Evolutionary conservation across 2,797 vertebrate species (phyloP), one percentile per base, ranked within the genome.

Genomic region (Mallotus villosus): DNA sequence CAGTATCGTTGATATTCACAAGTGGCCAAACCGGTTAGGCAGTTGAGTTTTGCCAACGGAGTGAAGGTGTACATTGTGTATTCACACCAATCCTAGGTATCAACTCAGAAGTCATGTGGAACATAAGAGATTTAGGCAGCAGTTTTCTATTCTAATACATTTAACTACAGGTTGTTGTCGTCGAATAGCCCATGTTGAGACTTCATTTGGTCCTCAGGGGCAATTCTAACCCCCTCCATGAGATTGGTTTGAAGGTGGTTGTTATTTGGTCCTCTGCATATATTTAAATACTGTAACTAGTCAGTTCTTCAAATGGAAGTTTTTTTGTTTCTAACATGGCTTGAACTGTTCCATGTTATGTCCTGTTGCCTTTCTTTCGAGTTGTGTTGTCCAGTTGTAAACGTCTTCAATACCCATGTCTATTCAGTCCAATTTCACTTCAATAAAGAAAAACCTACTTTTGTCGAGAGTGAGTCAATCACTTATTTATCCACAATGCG

Each of bases 281-380:
- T 74, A 62, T 86, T 87, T 82, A 70, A 78, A 78, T 82, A 78
- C 57, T 14, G 63, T 84, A 83, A 74, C 65, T 70, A 81, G 79
- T 74, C 68, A 72, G 64, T 76, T 67, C 4, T 77, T 64, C 66
- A 77, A 37, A 29, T 60, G 37, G 61, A 60, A 41, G 41, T 68
- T 8, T 9, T 9, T 53, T 75, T 72, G 41, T 69, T 74, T 64
- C 55, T 80, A 59, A 79, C 68, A 72, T 63, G 51, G 70, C 79
- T 82, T 79, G 55, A 76, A 77, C 66, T 65, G 74, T 80, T 77
- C 80, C 71, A 53, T 63, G 75, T 84, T 70, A 53, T 63, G 75
- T 84, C 73, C 73, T 80, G 76, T 89, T 90, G 88, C 89, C 88
- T 90, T 90, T 85, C 29, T 82, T 87, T 65, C 70, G 29, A 84